phyloP scores from a whole-genome alignment of 2,113 vertebrate species.

The Aegotheles bennettii region DNA sequence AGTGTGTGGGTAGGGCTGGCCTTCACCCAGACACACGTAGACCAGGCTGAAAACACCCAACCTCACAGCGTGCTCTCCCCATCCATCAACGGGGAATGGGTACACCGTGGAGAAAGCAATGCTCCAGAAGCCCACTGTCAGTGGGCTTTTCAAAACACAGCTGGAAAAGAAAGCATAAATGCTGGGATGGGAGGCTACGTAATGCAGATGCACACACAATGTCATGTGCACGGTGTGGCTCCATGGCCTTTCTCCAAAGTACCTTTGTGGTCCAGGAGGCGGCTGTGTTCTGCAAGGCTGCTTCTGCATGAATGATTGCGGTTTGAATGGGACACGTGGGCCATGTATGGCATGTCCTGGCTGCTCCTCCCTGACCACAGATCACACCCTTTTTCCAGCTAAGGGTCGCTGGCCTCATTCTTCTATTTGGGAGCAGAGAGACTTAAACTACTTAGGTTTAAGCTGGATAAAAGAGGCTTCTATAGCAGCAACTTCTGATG shows the following conservation, averaged over 20 bases:
- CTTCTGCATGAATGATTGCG: background rate
- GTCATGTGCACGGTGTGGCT: rapidly evolving
- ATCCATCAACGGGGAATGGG: background rate
- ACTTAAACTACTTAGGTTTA: background rate
- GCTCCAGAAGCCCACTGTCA: background rate
- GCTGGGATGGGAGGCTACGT: background rate
- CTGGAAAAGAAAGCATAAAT: background rate
- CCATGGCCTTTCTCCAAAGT: rapidly evolving
- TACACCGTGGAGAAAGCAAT: background rate
- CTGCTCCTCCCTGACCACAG: background rate
- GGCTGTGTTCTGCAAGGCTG: background rate
- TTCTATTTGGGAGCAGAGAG: background rate
- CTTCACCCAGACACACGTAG: background rate
- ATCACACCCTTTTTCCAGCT: background rate
- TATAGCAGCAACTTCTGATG: background rate
- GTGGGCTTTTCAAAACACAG: background rate
- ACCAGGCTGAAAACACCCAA: background rate
- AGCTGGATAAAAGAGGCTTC: background rate
- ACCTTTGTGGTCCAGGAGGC: background rate
- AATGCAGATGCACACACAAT: rapidly evolving
- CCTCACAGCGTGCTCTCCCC: rapidly evolving
- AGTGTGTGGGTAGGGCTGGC: background rate
- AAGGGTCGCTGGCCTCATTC: background rate
- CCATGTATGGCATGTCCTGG: background rate
- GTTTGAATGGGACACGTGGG: background rate